Evolutionary conservation across 2,888 invertebrate species (phyloP).

Genomic region (Andrena chrysosceles): DNA sequence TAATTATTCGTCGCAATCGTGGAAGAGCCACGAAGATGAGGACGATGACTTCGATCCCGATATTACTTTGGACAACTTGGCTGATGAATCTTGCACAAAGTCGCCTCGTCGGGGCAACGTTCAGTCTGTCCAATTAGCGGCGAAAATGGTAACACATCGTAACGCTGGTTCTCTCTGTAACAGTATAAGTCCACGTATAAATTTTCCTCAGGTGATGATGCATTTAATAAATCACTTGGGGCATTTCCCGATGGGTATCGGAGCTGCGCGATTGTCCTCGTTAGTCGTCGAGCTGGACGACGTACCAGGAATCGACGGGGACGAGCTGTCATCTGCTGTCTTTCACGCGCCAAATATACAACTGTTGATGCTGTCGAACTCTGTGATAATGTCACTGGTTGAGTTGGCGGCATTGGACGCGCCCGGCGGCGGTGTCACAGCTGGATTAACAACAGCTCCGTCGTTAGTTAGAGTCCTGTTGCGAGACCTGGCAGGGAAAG

Average conservation of each 20-base stretch:
- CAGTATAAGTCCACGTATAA: constrained; percentile 39
- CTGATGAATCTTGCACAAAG: constrained; percentile 85
- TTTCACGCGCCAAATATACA: constrained; percentile 94
- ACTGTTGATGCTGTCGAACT: constrained; percentile 93
- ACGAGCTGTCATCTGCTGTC: constrained; percentile 92
- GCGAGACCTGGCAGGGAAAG: constrained; percentile 96
- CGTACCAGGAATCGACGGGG: constrained; percentile 89
- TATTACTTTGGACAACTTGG: constrained; percentile 89
- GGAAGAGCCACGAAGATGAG: constrained; percentile 80
- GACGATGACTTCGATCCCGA: constrained; percentile 90
- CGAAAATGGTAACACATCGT: constrained; percentile 85
- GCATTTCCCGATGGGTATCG: constrained; percentile 97
- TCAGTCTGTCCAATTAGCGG: constrained; percentile 87
- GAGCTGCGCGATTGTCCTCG: constrained; percentile 95
- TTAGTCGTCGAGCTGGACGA: constrained; percentile 97
- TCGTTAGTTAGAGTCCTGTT: constrained; percentile 91
- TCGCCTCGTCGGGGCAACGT: constrained; percentile 78
- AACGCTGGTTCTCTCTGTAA: not conserved
- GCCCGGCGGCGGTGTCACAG: constrained; percentile 91
- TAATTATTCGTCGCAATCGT: constrained; percentile 60
- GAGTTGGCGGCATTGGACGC: constrained; percentile 94
- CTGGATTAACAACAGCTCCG: constrained; percentile 82
- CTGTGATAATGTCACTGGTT: constrained; percentile 94
- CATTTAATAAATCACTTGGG: constrained; percentile 97
- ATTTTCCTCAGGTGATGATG: constrained; percentile 88